These are phyloP conservation scores for Lasioglossum leucozonium DNA, from an alignment of 2,888 invertebrate species.

Conservation along the genomic window DNA sequence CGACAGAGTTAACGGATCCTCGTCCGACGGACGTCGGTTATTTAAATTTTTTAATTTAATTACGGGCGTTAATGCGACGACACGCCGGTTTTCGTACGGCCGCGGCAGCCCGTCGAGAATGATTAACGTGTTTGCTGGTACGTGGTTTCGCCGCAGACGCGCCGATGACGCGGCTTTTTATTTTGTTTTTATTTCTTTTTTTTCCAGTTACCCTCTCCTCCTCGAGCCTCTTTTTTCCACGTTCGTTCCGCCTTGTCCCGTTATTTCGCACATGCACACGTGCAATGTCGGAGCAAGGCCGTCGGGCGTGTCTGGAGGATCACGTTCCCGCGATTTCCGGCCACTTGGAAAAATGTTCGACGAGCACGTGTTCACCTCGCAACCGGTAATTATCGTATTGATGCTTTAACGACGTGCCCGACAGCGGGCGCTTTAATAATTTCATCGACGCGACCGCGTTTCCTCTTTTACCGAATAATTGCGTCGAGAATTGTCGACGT, in stretches of 20 bases:
- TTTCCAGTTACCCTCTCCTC: background rate
- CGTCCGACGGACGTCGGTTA: constrained; percentile 56
- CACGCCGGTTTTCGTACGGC: constrained; percentile 51
- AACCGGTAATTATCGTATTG: constrained; percentile 49
- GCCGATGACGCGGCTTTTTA: constrained; percentile 53
- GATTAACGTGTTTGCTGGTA: constrained; percentile 65
- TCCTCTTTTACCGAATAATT: background rate
- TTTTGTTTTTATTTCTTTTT: background rate
- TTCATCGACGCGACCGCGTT: constrained; percentile 27
- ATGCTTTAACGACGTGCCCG: constrained; percentile 29
- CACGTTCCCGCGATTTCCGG: constrained; percentile 48
- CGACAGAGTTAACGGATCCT: constrained; percentile 35
- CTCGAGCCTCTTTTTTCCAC: constrained; percentile 11
- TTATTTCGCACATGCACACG: constrained; percentile 35
- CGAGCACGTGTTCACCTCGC: constrained; percentile 32
- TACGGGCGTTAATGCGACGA: constrained; percentile 59
- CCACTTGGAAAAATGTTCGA: constrained; percentile 30
- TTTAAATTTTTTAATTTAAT: constrained; percentile 76
- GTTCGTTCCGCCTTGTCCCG: constrained; percentile 10
- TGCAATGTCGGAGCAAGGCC: constrained; percentile 10
- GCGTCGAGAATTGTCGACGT: background rate
- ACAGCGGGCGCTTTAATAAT: constrained; percentile 11
- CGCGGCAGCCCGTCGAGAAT: constrained; percentile 56
- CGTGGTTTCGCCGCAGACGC: constrained; percentile 49
- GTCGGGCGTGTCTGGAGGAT: constrained; percentile 14